A percentile compares a stretch with the other conserved stretches of the same genome.
These are phyloP conservation scores for Nyctalus aviator DNA, from an alignment of 2,797 vertebrate genomes.

Conservation along the genomic window DNA sequence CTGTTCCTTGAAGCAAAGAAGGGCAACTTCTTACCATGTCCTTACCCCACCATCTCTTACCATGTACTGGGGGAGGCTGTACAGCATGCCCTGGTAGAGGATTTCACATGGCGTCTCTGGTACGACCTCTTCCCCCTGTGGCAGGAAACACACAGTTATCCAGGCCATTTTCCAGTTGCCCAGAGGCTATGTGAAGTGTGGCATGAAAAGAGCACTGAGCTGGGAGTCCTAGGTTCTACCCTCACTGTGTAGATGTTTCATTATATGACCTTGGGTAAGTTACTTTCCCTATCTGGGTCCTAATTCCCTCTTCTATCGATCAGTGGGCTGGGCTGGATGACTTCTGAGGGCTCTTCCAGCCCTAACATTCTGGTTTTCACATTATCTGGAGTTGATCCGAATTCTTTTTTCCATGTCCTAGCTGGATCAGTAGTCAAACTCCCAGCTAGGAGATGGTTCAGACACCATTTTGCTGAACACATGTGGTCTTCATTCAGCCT, in stretches of 20 bases:
- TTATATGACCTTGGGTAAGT: background rate
- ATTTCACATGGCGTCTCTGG: conserved; percentile 94
- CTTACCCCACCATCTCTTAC: conserved; percentile 85
- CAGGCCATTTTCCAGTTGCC: background rate
- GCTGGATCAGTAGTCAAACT: background rate
- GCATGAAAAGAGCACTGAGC: background rate
- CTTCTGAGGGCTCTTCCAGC: background rate
- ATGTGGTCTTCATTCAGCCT: background rate
- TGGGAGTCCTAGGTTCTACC: background rate
- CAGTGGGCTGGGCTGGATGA: background rate
- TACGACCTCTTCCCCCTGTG: conserved; percentile 96
- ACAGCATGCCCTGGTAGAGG: conserved; percentile 95
- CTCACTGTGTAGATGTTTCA: background rate
- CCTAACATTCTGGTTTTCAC: conserved; percentile 3
- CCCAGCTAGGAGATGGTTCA: background rate
- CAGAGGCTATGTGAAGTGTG: conserved; percentile 18
- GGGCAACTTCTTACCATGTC: background rate
- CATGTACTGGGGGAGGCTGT: conserved; percentile 97
- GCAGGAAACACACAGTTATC: conserved; percentile 50
- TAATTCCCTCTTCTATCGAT: conserved; percentile 37
- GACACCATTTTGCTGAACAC: background rate
- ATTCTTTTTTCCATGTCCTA: background rate
- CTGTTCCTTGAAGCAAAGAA: background rate
- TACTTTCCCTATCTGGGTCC: background rate
- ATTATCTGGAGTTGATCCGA: background rate